A percentile compares a stretch with the other conserved stretches of the same genome.
These are phyloP conservation scores for Conger conger DNA, from an alignment of 2,113 vertebrate genomes.

Conservation along the genomic window DNA sequence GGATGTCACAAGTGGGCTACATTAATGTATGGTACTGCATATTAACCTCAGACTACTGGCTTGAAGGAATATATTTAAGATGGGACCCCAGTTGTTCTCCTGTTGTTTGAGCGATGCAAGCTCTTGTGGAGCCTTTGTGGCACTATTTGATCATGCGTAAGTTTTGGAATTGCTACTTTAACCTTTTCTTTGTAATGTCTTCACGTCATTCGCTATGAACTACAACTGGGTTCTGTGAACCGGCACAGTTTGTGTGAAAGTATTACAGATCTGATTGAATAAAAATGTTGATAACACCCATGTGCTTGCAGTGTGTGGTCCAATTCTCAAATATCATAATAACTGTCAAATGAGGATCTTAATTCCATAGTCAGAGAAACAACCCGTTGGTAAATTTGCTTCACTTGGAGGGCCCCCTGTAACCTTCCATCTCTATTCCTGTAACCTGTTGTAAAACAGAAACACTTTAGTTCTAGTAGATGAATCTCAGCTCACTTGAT, in stretches of 20 bases:
- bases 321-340: background rate
- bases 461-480: too few relatives aligned
- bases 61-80: constrained; percentile 41
- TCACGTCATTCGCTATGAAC: constrained; percentile 51
- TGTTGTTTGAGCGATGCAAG: constrained; percentile 36
- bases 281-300: constrained; percentile 49
- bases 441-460: too few relatives aligned
- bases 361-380: background rate
- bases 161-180: constrained; percentile 22
- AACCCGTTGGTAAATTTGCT: background rate
- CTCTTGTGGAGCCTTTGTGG: constrained; percentile 36
- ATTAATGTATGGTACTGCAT: constrained; percentile 33
- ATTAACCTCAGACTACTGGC: constrained; percentile 51
- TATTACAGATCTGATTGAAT: constrained; percentile 47
- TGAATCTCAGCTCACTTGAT: too few relatives aligned
- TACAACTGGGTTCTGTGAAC: constrained; percentile 74
- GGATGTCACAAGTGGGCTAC: background rate
- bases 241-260: constrained; percentile 51
- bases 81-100: constrained; percentile 25
- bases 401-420: too few relatives aligned
- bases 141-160: constrained; percentile 43
- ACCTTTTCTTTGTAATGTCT: constrained; percentile 50
- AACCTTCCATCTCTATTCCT: too few relatives aligned
- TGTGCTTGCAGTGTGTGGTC: constrained; percentile 1
- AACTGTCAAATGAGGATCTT: background rate